Evolutionary conservation across 2,797 vertebrate species (phyloP), one percentile per base, ranked within the genome.

Genomic region (Nasua narica): DNA sequence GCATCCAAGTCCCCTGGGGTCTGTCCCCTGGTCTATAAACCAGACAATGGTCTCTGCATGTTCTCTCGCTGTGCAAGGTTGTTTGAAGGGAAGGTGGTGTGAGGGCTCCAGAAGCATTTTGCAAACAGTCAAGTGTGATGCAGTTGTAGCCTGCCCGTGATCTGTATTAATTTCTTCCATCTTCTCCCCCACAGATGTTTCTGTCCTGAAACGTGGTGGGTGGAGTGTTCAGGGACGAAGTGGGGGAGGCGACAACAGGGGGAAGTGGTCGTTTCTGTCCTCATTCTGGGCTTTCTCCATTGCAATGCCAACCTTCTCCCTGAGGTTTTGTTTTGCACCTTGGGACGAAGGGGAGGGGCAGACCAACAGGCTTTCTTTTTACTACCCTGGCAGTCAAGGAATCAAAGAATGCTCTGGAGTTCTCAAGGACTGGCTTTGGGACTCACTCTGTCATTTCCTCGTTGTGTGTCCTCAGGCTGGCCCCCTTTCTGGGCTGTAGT

Each of bases 31-130:
- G 2, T 65, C 48, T 65, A 0, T 52, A 48, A 56, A 32, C 32
- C 0, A 0, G 9, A 35, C 15, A 0, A 7, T 13, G 67, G 15
- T 2, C 5, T 72, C 25, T 48, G 7, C 40, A 43, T 5, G 0
- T 58, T 69, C 60, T 83, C 19, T 46, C 14, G 2, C 19, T 43
- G 62, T 1, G 14, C 23, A 13, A 27, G 50, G 62, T 2, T n/a
- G 32, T 78, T 87, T 37, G 48, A 69, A 32, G 74, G 46, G 29
- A 40, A 40, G 27, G 9, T 3, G 3, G 7, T 2, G 0, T 46
- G 58, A 74, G n/a, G 43, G 19, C 35, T 4, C 2, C 19, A 29
- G 25, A 58, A 83, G 12, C 21, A 19, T 43, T 35, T 29, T 43
- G 32, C 32, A 54, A 60, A 74, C 32, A 40, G 2, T 52, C 4